Evolutionary conservation across 2,888 invertebrate species (phyloP), one percentile per base, ranked within the genome.

Genomic region (Orthonevra nobilis): DNA sequence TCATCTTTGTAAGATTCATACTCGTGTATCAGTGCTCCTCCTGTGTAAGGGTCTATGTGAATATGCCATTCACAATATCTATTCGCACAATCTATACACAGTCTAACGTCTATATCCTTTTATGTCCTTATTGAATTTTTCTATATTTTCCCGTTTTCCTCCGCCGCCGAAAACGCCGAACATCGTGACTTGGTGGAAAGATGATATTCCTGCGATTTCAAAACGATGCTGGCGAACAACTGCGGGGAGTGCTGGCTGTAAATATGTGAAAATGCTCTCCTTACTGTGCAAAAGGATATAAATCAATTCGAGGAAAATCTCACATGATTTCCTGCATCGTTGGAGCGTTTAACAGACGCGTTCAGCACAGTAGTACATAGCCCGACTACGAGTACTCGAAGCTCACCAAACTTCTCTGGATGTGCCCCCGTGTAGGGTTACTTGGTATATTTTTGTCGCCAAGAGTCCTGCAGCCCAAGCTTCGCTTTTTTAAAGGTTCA

Each of bases 271-370:
- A 69, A 61, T 75, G 36, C 69, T 40, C 52, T 46, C 42, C 34
- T 48, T 36, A 42, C 28, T 36, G 63, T 52, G 52, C 17, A 23
- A 56, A 72, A 66, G 66, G 66, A 73, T 79, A 79, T 79, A 79
- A 79, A 79, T 79, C 79, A 79, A 79, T 79, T 79, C 68, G 44
- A 46, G 46, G 66, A 73, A 72, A 73, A 79, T 68, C 68, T 79
- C 79, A 73, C 73, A 73, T 79, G 79, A 79, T 79, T 79, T 79
- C 73, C 79, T 79, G 79, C 79, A 79, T 79, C 79, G 79, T 44
- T 79, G 73, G 79, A 79, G 79, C 79, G 79, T 79, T 73, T 79
- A 73, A 68, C 60, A 73, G 66, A 54, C 60, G 72, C 73, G 48
- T 58, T 68, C 36, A 73, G 56, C 54, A 56, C 66, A 72, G 44